Evolutionary conservation across 2,113 vertebrate species (phyloP).

Genomic region (Platichthys stellatus): DNA sequence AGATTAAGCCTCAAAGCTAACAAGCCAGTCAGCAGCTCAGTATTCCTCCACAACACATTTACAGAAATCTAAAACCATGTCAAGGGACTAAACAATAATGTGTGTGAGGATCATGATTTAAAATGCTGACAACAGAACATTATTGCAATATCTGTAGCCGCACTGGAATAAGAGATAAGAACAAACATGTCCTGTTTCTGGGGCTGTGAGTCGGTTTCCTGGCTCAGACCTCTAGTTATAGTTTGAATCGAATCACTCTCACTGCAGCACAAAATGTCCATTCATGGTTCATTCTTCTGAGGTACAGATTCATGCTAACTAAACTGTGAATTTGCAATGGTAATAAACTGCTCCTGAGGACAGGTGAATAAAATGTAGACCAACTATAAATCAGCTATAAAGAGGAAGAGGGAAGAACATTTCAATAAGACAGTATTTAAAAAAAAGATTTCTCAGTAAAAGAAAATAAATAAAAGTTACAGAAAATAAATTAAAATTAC

Average conservation of each 20-base stretch:
- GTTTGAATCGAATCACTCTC: background rate
- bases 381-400: background rate
- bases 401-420: no score
- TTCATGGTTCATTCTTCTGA: background rate
- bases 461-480: background rate
- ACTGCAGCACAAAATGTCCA: background rate
- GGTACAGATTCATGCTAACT: background rate
- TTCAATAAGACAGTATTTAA: background rate
- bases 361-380: background rate
- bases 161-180: no score
- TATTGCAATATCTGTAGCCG: background rate
- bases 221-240: no score
- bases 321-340: background rate
- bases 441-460: background rate
- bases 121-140: background rate
- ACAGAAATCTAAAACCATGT: background rate
- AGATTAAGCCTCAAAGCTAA: conserved; percentile 9
- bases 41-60: background rate
- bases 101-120: background rate
- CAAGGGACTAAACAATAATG: background rate
- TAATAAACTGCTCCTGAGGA: background rate
- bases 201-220: no score
- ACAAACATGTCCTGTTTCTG: no score
- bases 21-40: background rate
- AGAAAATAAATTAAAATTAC: background rate